Base-by-base conservation (phyloP, 2,113 vertebrate species). In the Heterochromis multidens region DNA sequence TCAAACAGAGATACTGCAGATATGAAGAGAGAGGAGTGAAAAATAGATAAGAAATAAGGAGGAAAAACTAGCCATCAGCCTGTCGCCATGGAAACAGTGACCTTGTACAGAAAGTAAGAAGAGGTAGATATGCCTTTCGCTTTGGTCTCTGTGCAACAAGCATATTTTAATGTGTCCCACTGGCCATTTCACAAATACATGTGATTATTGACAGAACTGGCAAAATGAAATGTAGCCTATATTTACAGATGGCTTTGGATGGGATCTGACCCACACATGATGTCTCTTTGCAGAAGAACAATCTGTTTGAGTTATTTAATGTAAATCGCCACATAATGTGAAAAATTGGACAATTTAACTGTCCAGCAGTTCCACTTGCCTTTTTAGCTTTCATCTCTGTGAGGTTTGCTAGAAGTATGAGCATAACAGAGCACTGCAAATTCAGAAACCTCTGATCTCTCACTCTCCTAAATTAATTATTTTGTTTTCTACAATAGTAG, bases 41-140 rank as follows among this genome's bases (percentile, higher is more conserved):
- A 91, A 87, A 92, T 89, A 91, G 86, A 92, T 89, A 91, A 92
- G 89, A 79, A 89, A 92, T 87, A 89, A 90, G 82, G 86, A 92
- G 89, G 89, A 79, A 93, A 93, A 93, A 94, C 92, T 93, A 94
- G 92, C 94, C 91, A 92, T 90, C 87, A 92, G 88, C 74, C 86
- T 58, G 93, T 95, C 90, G 33, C 92, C 94, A 95, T 94, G 94
- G 94, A 93, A 95, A 95, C 95, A 93, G 94, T 94, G 95, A 95
- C 95, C 94, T 93, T 94, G 91, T 91, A 86, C 87, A 89, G 87
- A 92, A 91, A 91, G 85, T 88, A 86, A 90, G 85, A 88, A 63
- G 93, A 87, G 90, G 91, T 90, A 89, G 92, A 93, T 89, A 83
- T 92, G 87, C 80, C 80, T 90, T 92, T 90, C 33, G 25, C 90